Conservation (phyloP, 2,797 vertebrate species). For the Onychomys arenicola region DNA sequence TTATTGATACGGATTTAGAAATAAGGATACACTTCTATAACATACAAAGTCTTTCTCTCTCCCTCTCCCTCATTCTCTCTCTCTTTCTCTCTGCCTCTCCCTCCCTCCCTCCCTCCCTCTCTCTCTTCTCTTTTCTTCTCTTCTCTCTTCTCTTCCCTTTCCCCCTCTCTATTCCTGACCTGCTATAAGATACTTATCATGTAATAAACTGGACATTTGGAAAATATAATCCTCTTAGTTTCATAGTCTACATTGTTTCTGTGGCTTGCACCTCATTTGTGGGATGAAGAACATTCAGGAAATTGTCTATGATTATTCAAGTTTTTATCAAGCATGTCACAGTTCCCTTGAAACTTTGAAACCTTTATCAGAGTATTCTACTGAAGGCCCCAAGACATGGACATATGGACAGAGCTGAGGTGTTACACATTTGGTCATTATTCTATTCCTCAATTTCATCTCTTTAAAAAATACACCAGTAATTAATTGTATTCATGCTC, state of each 20-base stretch:
- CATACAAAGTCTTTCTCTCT: too few relatives aligned
- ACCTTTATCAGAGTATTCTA: slow-evolving; percentile 17
- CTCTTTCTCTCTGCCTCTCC: not conserved
- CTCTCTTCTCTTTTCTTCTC: not conserved
- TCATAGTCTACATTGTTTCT: not conserved
- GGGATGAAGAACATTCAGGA: slow-evolving; percentile 1
- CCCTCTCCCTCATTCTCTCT: not conserved
- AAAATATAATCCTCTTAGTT: not conserved
- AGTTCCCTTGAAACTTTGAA: slow-evolving; percentile 41
- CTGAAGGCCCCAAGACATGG: not conserved
- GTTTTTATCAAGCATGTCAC: not conserved
- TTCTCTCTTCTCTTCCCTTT: too few relatives aligned
- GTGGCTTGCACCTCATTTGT: not conserved
- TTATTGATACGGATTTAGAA: not conserved
- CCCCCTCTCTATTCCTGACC: not conserved
- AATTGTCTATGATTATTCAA: not conserved
- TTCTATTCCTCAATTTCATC: slow-evolving; percentile 43
- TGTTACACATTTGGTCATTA: slow-evolving; percentile 47
- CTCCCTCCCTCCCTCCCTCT: too few relatives aligned
- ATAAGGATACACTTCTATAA: not conserved
- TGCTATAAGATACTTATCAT: not conserved
- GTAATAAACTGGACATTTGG: not conserved
- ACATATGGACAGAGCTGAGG: slow-evolving; percentile 34
- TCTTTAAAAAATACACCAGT: slow-evolving; percentile 22
- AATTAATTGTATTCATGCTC: slow-evolving; percentile 68